Evolutionary conservation across 2,797 vertebrate genomes (phyloP).

Genomic region (Gymnoscopelus braueri): DNA sequence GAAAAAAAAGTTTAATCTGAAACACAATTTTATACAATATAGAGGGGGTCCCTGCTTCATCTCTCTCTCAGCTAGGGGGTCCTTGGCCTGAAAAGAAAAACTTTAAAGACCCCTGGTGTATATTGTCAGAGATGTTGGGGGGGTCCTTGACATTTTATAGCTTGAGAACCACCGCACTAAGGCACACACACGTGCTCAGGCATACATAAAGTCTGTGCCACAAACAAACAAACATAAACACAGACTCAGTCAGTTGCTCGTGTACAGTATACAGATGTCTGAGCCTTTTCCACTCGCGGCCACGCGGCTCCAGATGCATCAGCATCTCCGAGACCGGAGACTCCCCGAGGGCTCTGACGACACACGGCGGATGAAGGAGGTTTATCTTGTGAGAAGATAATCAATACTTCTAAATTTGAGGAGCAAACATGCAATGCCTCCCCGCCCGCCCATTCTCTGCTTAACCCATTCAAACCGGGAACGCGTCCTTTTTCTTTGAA

Average conservation of each 20-base stretch:
- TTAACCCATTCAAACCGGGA: too few relatives aligned
- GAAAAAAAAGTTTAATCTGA: too few relatives aligned
- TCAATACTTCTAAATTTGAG: constrained; percentile 58
- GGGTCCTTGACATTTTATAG: too few relatives aligned
- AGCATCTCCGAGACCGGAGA: constrained; percentile 48
- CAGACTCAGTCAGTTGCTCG: neutral
- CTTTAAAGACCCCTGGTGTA: too few relatives aligned
- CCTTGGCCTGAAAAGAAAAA: too few relatives aligned
- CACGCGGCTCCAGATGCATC: neutral
- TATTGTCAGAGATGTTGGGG: too few relatives aligned
- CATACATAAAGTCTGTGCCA: constrained; percentile 18
- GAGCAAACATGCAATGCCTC: constrained; percentile 1
- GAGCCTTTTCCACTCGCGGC: neutral
- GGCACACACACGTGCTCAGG: constrained; percentile 18
- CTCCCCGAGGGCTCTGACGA: constrained; percentile 48
- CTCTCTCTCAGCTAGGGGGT: too few relatives aligned
- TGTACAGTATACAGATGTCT: constrained; percentile 21
- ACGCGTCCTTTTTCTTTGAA: too few relatives aligned
- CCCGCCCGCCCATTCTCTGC: too few relatives aligned
- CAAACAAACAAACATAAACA: constrained; percentile 19
- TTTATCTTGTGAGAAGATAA: constrained; percentile 55
- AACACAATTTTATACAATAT: too few relatives aligned
- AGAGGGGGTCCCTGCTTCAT: too few relatives aligned
- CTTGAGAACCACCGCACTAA: neutral
- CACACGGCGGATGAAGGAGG: constrained; percentile 36